These are phyloP conservation scores for Hoplostethus atlanticus DNA, from an alignment of 2,797 vertebrate species.

Conservation along the genomic window DNA sequence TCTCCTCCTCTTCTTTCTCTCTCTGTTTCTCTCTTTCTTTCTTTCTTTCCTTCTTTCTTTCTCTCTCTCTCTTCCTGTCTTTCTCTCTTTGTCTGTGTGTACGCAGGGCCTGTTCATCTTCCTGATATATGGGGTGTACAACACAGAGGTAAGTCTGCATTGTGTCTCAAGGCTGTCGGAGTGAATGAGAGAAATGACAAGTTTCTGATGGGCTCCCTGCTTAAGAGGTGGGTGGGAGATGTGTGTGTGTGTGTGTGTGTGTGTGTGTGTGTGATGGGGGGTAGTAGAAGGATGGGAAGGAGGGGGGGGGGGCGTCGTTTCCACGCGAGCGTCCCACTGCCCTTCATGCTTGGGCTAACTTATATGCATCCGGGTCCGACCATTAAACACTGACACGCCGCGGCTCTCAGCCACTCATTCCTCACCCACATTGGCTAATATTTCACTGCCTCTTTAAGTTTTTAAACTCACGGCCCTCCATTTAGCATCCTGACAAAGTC, in stretches of 20 bases:
- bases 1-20: constrained; percentile 35
- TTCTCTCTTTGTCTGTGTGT: constrained; percentile 77
- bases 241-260: too few relatives aligned
- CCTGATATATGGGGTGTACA: constrained; percentile 99
- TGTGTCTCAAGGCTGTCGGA: constrained; percentile 99
- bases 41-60: constrained; percentile 49
- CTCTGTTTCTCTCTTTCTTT: constrained; percentile 33
- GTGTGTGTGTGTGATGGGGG: constrained; percentile 1
- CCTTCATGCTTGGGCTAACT: constrained; percentile 99
- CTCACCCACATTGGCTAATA: constrained; percentile 96
- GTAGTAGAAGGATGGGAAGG: constrained; percentile 62
- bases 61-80: constrained; percentile 38
- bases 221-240: constrained; percentile 73
- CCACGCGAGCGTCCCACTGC: constrained; percentile 93
- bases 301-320: constrained; percentile 87
- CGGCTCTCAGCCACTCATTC: constrained; percentile 96
- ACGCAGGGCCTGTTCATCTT: constrained; percentile 99
- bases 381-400: constrained; percentile 97
- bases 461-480: constrained; percentile 89
- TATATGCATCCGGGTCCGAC: constrained; percentile 97
- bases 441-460: constrained; percentile 98
- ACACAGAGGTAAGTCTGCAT: constrained; percentile 99
- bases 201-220: constrained; percentile 95
- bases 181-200: constrained; percentile 99
- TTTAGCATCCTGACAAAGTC: constrained; percentile 89